Evolutionary conservation across 1,140 invertebrate species (phyloP).

Genomic region (Zaprionus ghesquierei): DNA sequence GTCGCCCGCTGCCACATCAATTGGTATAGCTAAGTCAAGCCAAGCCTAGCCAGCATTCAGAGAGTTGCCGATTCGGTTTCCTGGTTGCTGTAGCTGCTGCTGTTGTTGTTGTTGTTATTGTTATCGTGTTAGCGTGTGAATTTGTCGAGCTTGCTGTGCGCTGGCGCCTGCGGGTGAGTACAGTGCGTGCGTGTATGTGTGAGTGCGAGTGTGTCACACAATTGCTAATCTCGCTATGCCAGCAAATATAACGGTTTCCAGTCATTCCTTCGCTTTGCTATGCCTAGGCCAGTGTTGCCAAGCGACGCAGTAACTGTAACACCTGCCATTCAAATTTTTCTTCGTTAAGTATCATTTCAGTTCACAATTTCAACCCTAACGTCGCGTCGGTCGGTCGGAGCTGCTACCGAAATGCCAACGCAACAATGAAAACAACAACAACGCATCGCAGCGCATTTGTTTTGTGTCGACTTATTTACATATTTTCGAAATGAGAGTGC

Average conservation of each 20-base stretch:
- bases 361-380: background rate
- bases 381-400: no score
- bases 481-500: slow-evolving; percentile 66
- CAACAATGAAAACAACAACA: slow-evolving; percentile 35
- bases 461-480: slow-evolving; percentile 53
- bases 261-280: background rate
- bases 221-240: background rate
- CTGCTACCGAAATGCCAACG: slow-evolving; percentile 61
- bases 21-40: background rate
- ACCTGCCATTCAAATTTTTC: slow-evolving; percentile 25
- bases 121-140: slow-evolving; percentile 59
- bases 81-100: slow-evolving; percentile 12
- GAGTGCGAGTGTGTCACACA: background rate
- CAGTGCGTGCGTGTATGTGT: background rate
- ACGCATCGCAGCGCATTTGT: slow-evolving; percentile 9
- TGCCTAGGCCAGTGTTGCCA: slow-evolving; percentile 14
- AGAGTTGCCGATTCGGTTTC: slow-evolving; percentile 13
- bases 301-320: slow-evolving; percentile 37
- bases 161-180: slow-evolving; percentile 59
- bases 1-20: slow-evolving; percentile 22
- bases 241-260: background rate
- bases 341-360: slow-evolving; percentile 1
- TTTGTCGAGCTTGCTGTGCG: slow-evolving; percentile 17
- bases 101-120: slow-evolving; percentile 25
- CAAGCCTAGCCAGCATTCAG: slow-evolving; percentile 36